phyloP scores from a whole-genome alignment of 1,140 invertebrate species.

The Spodoptera frugiperda region DNA sequence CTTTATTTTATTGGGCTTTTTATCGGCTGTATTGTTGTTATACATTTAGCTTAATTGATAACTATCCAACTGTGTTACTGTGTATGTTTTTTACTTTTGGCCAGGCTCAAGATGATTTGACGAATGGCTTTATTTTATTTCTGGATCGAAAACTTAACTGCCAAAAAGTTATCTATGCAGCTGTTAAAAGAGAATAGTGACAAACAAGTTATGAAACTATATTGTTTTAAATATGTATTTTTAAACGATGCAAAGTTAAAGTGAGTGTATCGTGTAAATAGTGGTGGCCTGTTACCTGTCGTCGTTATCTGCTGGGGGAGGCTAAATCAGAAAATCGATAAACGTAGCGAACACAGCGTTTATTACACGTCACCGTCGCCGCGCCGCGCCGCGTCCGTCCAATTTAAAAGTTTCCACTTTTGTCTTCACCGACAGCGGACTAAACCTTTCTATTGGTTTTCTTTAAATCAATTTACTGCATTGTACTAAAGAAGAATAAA shows the following conservation, averaged over 20 bases:
- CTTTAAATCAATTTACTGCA: not conserved
- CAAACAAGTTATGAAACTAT: not conserved
- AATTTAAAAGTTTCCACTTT: conserved; percentile 65
- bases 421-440: conserved; percentile 17
- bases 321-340: conserved; percentile 85
- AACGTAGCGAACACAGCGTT: conserved; percentile 64
- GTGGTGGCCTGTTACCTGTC: conserved; percentile 67
- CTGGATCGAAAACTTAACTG: not conserved
- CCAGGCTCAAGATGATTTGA: not conserved
- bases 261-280: conserved; percentile 40
- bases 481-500: too few relatives aligned
- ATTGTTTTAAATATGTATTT: conserved; percentile 1
- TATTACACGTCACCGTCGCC: conserved; percentile 58
- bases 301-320: conserved; percentile 78
- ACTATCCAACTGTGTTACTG: conserved; percentile 3
- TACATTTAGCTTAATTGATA: conserved; percentile 61
- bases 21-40: conserved; percentile 76
- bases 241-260: conserved; percentile 23
- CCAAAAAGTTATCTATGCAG: too few relatives aligned
- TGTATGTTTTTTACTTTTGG: conserved; percentile 5
- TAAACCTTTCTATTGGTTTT: conserved; percentile 31
- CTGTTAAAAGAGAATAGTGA: too few relatives aligned
- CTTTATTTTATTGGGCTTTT: conserved; percentile 85
- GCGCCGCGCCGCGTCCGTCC: conserved; percentile 50
- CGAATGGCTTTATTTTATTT: not conserved